These are phyloP conservation scores for Odontomyia ornata DNA, from an alignment of 2,888 invertebrate genomes.

Conservation along the genomic window DNA sequence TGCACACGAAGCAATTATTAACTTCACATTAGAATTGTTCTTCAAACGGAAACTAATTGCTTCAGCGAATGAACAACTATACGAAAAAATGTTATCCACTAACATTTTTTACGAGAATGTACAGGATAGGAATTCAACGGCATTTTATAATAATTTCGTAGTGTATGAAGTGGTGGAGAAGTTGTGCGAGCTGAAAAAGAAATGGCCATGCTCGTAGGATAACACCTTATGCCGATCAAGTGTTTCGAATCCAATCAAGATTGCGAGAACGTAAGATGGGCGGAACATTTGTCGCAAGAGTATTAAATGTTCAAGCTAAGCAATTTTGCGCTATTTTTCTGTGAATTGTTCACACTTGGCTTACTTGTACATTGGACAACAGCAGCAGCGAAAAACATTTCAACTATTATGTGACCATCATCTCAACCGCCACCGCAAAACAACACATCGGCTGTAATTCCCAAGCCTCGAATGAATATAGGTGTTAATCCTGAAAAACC, in stretches of 20 bases:
- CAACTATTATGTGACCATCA: constrained; percentile 49
- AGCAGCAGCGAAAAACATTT: constrained; percentile 32
- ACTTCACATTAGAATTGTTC: constrained; percentile 82
- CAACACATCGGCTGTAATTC: constrained; percentile 56
- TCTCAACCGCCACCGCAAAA: constrained; percentile 40
- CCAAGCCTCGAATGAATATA: constrained; percentile 51
- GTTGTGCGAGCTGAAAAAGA: constrained; percentile 74
- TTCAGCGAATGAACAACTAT: constrained; percentile 75
- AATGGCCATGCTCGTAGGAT: constrained; percentile 81
- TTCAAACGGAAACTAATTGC: constrained; percentile 80
- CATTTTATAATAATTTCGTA: constrained; percentile 84
- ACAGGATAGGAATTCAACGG: constrained; percentile 80
- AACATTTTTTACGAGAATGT: constrained; percentile 82
- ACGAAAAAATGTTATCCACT: constrained; percentile 77
- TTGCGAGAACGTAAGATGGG: constrained; percentile 76
- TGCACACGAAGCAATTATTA: constrained; percentile 82
- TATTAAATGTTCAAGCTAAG: constrained; percentile 87
- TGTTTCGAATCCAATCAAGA: constrained; percentile 76
- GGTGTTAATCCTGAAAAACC: constrained; percentile 50
- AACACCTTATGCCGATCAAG: constrained; percentile 85
- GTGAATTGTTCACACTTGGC: constrained; percentile 76
- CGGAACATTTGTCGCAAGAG: constrained; percentile 82
- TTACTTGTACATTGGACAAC: constrained; percentile 70
- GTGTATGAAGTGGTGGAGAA: constrained; percentile 82
- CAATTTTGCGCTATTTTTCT: constrained; percentile 85